Evolutionary conservation across 2,888 invertebrate genomes (phyloP), one percentile per base, ranked within the genome.

Genomic region (Trichacis sp.): DNA sequence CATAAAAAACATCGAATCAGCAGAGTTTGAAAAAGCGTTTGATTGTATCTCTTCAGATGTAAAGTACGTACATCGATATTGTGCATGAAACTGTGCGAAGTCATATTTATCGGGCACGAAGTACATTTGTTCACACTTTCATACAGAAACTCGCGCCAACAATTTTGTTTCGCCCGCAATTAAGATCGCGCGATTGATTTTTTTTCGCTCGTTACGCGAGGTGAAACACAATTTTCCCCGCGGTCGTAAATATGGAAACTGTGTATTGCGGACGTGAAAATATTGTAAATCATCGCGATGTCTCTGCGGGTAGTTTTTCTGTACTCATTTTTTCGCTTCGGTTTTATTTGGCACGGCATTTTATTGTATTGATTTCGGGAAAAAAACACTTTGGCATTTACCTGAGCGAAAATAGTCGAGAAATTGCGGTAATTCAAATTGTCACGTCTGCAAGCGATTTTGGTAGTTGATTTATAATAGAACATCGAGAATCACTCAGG

Each of bases 171-270:
- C n/a, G n/a, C 76, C 24, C 24, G 72, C 69, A 64, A 65, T 61
- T 68, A 76, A 75, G 80, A 80, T 80, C 80, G 80, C 79, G 78
- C 71, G 73, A 69, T 72, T 69, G 71, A 72, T 75, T 74, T 73
- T 24, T 24, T 24, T 5, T n/a, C n/a, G n/a, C n/a, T n/a, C n/a
- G n/a, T n/a, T n/a, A n/a, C n/a, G n/a, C n/a, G n/a, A n/a, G n/a
- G n/a, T 24, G 8, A 24, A 24, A 24, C 8, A 24, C 24, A 8
- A 24, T 24, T 24, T 24, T n/a, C n/a, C n/a, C 3, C 24, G 24
- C 24, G 24, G 24, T 24, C 8, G 8, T 8, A 8, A 5, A 24
- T 24, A 24, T 8, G 24, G 55, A 54, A 59, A 55, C 36, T 51
- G 54, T 60, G 61, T 54, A 48, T 57, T 64, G 57, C 65, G 57